Evolutionary conservation across 2,113 vertebrate species (phyloP).

Genomic region (Casuarius casuarius): DNA sequence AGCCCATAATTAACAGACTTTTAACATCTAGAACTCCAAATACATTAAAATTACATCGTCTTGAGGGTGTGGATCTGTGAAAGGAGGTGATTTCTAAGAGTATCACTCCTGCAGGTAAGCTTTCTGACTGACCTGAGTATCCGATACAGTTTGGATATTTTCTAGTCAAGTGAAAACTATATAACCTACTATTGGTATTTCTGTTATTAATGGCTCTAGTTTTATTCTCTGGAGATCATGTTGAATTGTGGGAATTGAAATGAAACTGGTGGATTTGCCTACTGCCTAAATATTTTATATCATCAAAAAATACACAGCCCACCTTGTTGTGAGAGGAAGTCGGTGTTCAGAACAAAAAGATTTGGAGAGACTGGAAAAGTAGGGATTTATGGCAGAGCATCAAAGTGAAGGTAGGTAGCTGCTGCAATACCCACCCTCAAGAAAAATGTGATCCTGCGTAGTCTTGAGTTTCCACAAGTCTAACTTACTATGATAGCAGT

Average conservation of each 20-base stretch:
- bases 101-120: background rate
- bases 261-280: background rate
- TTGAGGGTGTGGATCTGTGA: constrained; percentile 1
- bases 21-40: background rate
- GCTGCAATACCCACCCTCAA: background rate
- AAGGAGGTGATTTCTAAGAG: background rate
- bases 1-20: constrained; percentile 8
- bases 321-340: background rate
- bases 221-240: background rate
- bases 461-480: constrained; percentile 10
- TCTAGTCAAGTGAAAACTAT: background rate
- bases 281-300: background rate
- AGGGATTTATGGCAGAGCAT: background rate
- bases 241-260: background rate
- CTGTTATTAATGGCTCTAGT: background rate
- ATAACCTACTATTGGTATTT: background rate
- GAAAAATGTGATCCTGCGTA: background rate
- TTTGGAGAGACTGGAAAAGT: background rate
- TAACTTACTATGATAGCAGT: background rate
- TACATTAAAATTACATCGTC: background rate
- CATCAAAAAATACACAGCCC: background rate
- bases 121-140: background rate
- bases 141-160: background rate
- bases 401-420: background rate
- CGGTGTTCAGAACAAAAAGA: background rate